Base-by-base conservation (phyloP, 2,888 invertebrate genomes). In the Periphyllus acericola region DNA sequence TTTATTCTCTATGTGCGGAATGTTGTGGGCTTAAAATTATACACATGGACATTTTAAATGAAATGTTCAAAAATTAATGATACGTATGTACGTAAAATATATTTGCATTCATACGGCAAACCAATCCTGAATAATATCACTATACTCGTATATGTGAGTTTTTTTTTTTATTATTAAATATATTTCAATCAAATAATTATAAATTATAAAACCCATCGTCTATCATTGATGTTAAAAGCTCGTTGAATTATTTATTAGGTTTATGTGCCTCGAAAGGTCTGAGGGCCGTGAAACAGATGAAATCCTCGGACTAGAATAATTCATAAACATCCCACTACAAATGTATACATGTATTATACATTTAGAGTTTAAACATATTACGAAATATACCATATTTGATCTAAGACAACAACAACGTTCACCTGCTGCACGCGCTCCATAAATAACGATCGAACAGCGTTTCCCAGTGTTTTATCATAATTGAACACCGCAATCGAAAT, bases 221-320 rank as follows among this genome's bases (percentile, higher is more conserved):
- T 36, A 83, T 75, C 40, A 75, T 40, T 34, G 60, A 40, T 60
- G 75, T 74, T 40, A 40, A 83, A 75, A 75, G 36, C 40, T 36
- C 40, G 40, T 60, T 75, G 75, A 83, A 60, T 83, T 75, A 83
- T 83, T 36, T 40, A 83, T 83, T 11, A 29, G 36, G 60, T 75
- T 66, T 40, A n/a, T n/a, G n/a, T 74, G 36, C 32, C 36, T 19
- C 36, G 29, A 60, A 75, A 74, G 55, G 60, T 74, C 60, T 60
- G 19, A 19, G 25, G 14, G 34, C 75, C n/a, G n/a, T 36, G 60
- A 60, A 60, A 83, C 75, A 40, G 60, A 40, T 60, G 36, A 60
- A 75, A 83, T 36, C 4, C 29, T 11, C 19, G 14, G 14, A 29
- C 14, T 29, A 34, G 21, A 52, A 75, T 83, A 83, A 83, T 83